Percentiles rank a stretch among this genome's conserved stretches.
These are phyloP conservation scores for Oreochromis aureus DNA, from an alignment of 2,113 vertebrate genomes.

Conservation along the genomic window DNA sequence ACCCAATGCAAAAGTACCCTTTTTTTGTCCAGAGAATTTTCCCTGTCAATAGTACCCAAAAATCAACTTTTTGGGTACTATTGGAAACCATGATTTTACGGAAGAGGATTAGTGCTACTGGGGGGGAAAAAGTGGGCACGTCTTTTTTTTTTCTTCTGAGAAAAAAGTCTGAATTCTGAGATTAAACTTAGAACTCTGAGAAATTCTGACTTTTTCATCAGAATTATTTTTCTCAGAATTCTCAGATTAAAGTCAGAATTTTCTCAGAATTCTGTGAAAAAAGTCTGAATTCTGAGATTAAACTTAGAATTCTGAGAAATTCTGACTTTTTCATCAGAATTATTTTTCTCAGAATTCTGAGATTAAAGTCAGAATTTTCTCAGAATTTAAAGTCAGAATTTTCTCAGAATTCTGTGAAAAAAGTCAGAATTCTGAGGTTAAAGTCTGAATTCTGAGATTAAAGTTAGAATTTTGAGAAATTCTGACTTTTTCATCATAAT, in stretches of 20 bases:
- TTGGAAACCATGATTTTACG: background rate
- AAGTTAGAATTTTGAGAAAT: background rate
- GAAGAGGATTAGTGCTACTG: background rate
- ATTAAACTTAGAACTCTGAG: background rate
- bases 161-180: background rate
- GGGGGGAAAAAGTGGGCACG: fast-evolving
- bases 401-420: background rate
- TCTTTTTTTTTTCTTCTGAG: background rate
- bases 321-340: background rate
- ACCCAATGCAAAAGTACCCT: background rate
- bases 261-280: background rate
- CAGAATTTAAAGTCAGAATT: no score
- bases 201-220: background rate
- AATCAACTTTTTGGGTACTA: background rate
- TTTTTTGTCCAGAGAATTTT: background rate
- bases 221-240: background rate
- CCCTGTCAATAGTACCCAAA: background rate
- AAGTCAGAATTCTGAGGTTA: background rate
- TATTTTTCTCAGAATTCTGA: background rate
- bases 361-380: no score
- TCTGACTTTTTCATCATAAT: background rate
- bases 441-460: background rate
- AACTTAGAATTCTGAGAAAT: background rate
- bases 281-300: background rate
- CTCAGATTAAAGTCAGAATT: background rate